Conservation (phyloP, 2,113 vertebrate species). For the Pelodiscus sinensis region DNA sequence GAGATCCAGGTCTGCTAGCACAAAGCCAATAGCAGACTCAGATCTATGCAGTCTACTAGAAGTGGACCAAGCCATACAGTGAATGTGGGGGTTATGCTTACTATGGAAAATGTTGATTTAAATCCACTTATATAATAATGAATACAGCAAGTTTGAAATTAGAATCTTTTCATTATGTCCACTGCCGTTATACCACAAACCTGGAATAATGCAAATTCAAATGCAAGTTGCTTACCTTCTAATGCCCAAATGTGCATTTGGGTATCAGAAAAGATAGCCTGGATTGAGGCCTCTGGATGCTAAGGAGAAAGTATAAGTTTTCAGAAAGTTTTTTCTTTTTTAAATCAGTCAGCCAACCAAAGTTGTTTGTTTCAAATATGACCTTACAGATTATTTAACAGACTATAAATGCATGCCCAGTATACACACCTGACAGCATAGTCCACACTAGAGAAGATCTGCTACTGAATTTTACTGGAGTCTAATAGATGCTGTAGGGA, state of each 20-base stretch:
- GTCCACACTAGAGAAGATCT: not conserved
- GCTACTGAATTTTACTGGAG: not conserved
- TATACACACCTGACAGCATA: not conserved
- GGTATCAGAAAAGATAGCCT: constrained; percentile 92
- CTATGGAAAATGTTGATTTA: not conserved
- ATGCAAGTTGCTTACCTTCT: constrained; percentile 85
- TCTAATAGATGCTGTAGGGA: not conserved
- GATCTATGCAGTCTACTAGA: not conserved
- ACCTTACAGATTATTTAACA: not conserved
- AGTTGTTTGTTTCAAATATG: not conserved
- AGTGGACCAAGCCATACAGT: not conserved
- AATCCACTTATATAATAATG: not conserved
- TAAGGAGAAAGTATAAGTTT: constrained; percentile 70
- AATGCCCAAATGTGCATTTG: constrained; percentile 98
- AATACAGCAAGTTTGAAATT: not conserved
- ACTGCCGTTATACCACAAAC: not conserved
- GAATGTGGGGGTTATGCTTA: not conserved
- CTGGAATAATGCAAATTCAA: not conserved
- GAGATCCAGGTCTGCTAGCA: fast-evolving
- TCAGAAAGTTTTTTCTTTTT: not conserved
- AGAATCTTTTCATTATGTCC: not conserved
- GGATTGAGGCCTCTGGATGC: constrained; percentile 96
- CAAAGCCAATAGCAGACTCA: not conserved
- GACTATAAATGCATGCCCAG: not conserved
- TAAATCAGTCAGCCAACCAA: not conserved